Conservation (phyloP, 2,888 invertebrate species). For the Conchocele bisecta region DNA sequence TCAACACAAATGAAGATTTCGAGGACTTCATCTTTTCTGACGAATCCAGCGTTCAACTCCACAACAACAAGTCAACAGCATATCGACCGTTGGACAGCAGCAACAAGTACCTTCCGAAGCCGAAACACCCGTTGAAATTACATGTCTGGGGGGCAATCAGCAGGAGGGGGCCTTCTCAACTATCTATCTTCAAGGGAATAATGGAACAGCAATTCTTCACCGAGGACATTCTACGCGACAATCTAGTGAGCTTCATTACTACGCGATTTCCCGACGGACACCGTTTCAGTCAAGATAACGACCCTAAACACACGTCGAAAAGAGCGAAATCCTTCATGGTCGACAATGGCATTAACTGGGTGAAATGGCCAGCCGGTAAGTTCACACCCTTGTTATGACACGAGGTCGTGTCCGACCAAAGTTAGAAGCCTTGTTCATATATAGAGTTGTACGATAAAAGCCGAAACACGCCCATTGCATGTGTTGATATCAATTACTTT, state of each 20-base stretch:
- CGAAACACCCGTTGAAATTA: conserved; percentile 41
- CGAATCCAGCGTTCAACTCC: conserved; percentile 34
- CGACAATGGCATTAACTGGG: neutral
- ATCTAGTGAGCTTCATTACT: conserved; percentile 15
- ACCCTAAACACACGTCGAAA: neutral
- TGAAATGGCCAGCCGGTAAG: neutral
- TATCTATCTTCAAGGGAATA: conserved; percentile 39
- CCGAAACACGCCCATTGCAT: too few species aligned
- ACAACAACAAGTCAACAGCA: conserved; percentile 20
- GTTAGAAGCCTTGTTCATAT: too few species aligned
- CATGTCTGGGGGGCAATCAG: conserved; percentile 48
- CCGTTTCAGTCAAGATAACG: conserved; percentile 4
- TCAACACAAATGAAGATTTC: conserved; percentile 28
- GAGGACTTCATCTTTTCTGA: conserved; percentile 43
- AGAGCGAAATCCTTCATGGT: neutral
- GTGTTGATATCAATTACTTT: too few species aligned
- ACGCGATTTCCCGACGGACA: neutral
- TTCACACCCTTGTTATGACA: too few species aligned
- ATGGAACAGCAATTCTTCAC: conserved; percentile 31
- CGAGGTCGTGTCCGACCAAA: too few species aligned
- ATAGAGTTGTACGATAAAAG: too few species aligned
- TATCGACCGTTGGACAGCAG: neutral
- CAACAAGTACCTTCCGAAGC: neutral
- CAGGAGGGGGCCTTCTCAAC: conserved; percentile 17
- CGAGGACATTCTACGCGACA: conserved; percentile 3